Percentiles rank a stretch among this genome's conserved stretches.
Evolutionary conservation across 2,888 invertebrate genomes (phyloP).

Genomic region (Ecliptopera silaceata): DNA sequence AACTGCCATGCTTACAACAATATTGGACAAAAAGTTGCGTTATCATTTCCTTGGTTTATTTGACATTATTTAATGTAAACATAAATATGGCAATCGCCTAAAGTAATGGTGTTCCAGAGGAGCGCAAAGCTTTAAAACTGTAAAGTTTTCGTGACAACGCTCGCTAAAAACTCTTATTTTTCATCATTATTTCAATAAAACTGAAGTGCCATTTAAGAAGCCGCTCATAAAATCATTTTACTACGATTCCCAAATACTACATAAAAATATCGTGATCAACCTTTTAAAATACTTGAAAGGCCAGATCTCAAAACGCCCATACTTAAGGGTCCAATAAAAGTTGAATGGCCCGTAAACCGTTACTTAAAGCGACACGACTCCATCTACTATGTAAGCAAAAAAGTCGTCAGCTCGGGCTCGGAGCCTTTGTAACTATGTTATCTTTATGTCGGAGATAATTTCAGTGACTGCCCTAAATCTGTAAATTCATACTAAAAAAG

Average conservation of each 20-base stretch:
- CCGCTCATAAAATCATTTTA: conserved; percentile 1
- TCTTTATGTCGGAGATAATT: conserved; percentile 27
- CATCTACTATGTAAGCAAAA: conserved; percentile 37
- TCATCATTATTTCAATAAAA: not conserved
- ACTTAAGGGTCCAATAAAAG: conserved; percentile 25
- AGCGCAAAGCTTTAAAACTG: no score
- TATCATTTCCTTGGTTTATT: no score
- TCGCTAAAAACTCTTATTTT: not conserved
- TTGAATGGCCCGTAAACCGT: conserved; percentile 32
- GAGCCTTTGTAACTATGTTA: conserved; percentile 26
- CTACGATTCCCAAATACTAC: not conserved
- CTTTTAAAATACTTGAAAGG: conserved; percentile 19
- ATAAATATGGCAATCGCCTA: no score
- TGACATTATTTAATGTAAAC: no score
- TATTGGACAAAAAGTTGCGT: no score
- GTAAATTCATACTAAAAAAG: not conserved
- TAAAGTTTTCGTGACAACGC: no score
- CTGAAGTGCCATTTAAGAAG: not conserved
- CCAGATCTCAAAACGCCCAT: conserved; percentile 9
- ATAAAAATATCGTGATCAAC: conserved; percentile 9
- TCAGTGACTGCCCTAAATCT: conserved; percentile 4
- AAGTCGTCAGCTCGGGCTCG: conserved; percentile 18
- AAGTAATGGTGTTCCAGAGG: no score
- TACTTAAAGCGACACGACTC: conserved; percentile 27
- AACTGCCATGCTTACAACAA: no score